Evolutionary conservation across 2,113 vertebrate genomes (phyloP), one percentile per base, ranked within the genome.

Genomic region (Colius striatus): DNA sequence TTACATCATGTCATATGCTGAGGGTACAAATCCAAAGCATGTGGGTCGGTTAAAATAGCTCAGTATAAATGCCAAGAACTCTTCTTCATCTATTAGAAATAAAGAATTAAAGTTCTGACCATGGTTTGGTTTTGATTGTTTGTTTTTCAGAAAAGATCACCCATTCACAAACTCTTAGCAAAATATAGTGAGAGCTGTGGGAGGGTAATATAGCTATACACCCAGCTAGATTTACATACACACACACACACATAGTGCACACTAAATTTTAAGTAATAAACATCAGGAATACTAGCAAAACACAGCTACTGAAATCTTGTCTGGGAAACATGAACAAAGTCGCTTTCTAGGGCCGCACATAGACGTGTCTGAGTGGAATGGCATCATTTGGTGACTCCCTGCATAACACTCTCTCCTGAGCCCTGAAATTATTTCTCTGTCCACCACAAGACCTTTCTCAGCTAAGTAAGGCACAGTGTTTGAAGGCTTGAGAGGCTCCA

Each of bases 161-260:
- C 15, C 10, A 16, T 27, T 43, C 29, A 63, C n/a, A 79, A 65
- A 76, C 18, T 32, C 48, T 30, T 55, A 82, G 14, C 50, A 76
- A 89, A 92, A 79, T 18, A 62, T 2, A 84, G 16, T 22, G 77
- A 23, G 21, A 79, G 23, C 11, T 93, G 29, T 26, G 4, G 41
- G 36, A 60, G 38, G 15, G 38, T 26, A 78, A 78, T 20, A 51
- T 1, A 85, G 7, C 13, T 60, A n/a, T 15, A 8, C 36, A 30
- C 15, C 34, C 29, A 27, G 21, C 32, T 87, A 61, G 10, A 38
- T 54, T 76, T 80, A 23, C 29, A 32, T 41, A 16, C 7, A 60
- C 3, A n/a, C n/a, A 36, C 0, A 30, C 9, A 51, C 19, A n/a
- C n/a, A n/a, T n/a, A n/a, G n/a, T 18, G 4, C 53, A 45, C 21